Evolutionary conservation across 2,797 vertebrate genomes (phyloP), one percentile per base, ranked within the genome.

Genomic region (Darevskia nairensis): DNA sequence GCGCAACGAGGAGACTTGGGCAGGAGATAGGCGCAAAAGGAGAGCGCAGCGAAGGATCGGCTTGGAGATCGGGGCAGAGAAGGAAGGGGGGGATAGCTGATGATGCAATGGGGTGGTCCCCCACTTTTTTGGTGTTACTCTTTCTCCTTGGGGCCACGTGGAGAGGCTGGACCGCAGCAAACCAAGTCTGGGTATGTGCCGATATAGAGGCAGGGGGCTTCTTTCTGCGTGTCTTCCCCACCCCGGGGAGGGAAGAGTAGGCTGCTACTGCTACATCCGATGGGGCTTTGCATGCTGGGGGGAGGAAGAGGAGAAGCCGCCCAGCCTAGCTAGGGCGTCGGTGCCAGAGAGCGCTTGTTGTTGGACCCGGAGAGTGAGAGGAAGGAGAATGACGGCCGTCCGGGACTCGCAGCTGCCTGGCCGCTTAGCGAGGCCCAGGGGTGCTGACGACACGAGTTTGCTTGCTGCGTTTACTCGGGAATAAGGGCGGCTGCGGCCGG

Each of bases 121-220:
- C 32, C 21, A 27, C 9, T 19, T 44, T 15, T 6, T 1, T 3
- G 6, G 6, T 15, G 15, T 23, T 11, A 5, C n/a, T 69, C 66
- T 64, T 80, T 83, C 68, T 35, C 55, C 39, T 21, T 10, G 17
- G 85, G 85, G 64, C 66, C 74, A 86, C 75, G 85, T 50, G 85
- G 77, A 55, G 85, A 69, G 75, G 61, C 88, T 81, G 91, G 86
- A 75, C 35, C 21, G 59, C 89, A 50, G 68, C 61, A 13, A 15
- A 10, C 29, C n/a, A 15, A 66, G 39, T 3, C 17, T 50, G 41
- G 74, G 41, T n/a, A 39, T 35, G 71, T 66, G 50, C 50, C 50
- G 1, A 50, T 50, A 4, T 13, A 13, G 50, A 50, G 50, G 50
- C 50, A 50, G 11, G 50, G 46, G 50, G 50, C 50, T 13, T 50